Conservation (phyloP, 1,140 invertebrate species). For the Cyclargus thomasi region DNA sequence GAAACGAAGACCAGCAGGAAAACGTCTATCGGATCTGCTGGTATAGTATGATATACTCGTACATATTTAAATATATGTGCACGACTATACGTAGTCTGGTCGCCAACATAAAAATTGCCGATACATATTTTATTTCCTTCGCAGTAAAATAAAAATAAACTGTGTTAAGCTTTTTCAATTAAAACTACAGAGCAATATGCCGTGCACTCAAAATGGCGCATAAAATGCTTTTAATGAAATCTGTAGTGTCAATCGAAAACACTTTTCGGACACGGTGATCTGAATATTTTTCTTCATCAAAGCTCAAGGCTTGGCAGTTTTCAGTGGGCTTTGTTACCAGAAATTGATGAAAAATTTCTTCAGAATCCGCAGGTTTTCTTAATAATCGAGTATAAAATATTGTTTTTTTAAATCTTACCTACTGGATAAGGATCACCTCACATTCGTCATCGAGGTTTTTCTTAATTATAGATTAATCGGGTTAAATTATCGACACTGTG, state of each 20-base stretch:
- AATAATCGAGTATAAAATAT: no score
- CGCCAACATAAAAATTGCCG: background rate
- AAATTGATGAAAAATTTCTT: background rate
- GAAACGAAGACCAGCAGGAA: no score
- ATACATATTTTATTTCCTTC: background rate
- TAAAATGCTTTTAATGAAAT: background rate
- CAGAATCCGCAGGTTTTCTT: no score
- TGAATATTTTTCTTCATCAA: background rate
- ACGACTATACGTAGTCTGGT: no score
- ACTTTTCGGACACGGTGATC: background rate
- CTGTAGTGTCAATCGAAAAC: background rate
- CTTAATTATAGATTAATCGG: no score
- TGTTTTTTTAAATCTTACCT: no score
- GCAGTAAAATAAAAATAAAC: background rate
- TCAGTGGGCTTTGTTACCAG: background rate
- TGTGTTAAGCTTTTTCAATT: constrained; percentile 1
- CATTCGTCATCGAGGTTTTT: no score
- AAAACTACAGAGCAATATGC: constrained; percentile 4
- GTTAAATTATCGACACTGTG: no score
- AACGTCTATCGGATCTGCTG: no score
- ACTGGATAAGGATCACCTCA: no score
- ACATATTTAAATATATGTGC: background rate
- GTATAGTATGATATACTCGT: no score
- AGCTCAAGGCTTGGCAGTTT: background rate
- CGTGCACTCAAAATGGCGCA: constrained; percentile 1